A percentile compares a stretch with the other conserved stretches of the same genome.
phyloP scores from a whole-genome alignment of 2,888 invertebrate species.

The Dicranocentrus wangi region DNA sequence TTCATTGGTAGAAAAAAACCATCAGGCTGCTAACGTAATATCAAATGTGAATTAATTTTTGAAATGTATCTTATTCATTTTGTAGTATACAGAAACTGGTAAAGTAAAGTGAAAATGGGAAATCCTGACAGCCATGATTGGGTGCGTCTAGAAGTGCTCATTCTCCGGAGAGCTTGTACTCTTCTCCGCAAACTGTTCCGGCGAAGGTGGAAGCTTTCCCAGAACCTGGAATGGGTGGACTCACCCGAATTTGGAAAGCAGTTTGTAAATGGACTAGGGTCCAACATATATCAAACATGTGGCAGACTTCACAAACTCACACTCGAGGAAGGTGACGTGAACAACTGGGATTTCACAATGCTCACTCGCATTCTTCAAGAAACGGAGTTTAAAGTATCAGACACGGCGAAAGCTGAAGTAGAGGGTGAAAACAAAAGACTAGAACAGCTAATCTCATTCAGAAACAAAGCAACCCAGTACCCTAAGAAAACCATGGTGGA shows the following conservation, averaged over 20 bases:
- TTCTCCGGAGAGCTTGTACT: conserved; percentile 63
- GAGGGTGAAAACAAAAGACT: conserved; percentile 59
- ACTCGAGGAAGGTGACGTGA: conserved; percentile 65
- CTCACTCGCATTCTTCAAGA: conserved; percentile 59
- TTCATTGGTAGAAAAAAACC: neutral
- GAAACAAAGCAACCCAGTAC: conserved; percentile 59
- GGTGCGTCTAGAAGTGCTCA: conserved; percentile 66
- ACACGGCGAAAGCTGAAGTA: conserved; percentile 43
- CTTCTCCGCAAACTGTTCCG: conserved; percentile 59
- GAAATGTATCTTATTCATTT: conserved; percentile 2
- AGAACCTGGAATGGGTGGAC: conserved; percentile 60
- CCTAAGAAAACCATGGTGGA: conserved; percentile 62
- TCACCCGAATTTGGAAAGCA: conserved; percentile 47
- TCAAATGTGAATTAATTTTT: neutral
- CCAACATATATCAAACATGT: conserved; percentile 60
- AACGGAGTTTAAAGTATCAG: conserved; percentile 52
- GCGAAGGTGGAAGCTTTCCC: conserved; percentile 61
- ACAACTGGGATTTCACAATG: conserved; percentile 66
- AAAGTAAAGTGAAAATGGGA: conserved; percentile 46
- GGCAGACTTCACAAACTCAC: conserved; percentile 66
- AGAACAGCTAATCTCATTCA: conserved; percentile 55
- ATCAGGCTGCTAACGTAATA: neutral
- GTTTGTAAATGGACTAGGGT: conserved; percentile 60
- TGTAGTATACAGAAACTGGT: neutral
- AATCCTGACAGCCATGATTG: conserved; percentile 62